These are phyloP conservation scores for Myotis pilosus DNA, from an alignment of 2,797 vertebrate species.

Conservation along the genomic window DNA sequence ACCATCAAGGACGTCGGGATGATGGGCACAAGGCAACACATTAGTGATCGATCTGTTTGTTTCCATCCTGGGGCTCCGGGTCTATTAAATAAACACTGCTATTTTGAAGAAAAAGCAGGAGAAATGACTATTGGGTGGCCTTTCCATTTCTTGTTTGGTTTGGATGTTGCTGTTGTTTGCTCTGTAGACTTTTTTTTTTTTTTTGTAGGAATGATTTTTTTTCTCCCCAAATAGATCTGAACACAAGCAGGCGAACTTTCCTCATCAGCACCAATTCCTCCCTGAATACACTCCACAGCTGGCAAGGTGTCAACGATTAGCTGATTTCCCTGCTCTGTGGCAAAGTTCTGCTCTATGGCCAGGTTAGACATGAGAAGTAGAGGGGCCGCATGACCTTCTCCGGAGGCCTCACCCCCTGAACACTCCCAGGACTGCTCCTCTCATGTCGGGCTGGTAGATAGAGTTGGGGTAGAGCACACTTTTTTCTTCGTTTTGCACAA, in stretches of 20 bases:
- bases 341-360: constrained; percentile 21
- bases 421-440: background rate
- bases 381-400: background rate
- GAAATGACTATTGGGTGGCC: constrained; percentile 38
- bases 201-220: constrained; percentile 1
- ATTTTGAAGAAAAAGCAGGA: constrained; percentile 59
- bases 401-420: background rate
- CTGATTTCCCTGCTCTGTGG: constrained; percentile 4
- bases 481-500: background rate
- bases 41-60: constrained; percentile 65
- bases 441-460: background rate
- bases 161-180: constrained; percentile 49
- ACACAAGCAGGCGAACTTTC: constrained; percentile 16
- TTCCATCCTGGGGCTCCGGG: constrained; percentile 17
- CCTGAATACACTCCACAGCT: background rate
- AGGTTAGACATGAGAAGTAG: background rate
- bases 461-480: background rate
- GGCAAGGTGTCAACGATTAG: rapidly evolving
- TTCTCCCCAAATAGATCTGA: background rate
- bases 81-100: constrained; percentile 68
- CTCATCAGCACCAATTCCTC: constrained; percentile 15
- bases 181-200: constrained; percentile 27
- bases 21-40: constrained; percentile 43
- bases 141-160: constrained; percentile 59
- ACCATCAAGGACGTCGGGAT: constrained; percentile 45